Conservation (phyloP, 2,113 vertebrate genomes). For the Dicerorhinus sumatrensis region DNA sequence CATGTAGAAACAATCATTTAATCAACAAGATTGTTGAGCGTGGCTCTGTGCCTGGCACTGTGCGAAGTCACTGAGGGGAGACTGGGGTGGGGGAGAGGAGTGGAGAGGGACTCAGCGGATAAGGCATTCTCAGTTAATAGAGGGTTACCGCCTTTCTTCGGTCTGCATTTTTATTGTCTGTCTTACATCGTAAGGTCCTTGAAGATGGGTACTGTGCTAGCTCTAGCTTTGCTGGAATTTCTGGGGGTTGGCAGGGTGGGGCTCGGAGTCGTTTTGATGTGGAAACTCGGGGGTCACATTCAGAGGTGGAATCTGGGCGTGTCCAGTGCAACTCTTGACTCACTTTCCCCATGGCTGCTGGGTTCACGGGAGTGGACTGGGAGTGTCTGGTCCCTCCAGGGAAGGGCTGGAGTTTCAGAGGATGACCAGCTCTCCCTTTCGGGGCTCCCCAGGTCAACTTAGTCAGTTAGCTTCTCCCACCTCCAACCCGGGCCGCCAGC, state of each 20-base stretch:
- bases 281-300: conserved; percentile 52
- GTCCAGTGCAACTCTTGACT: background rate
- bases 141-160: background rate
- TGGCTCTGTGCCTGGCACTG: background rate
- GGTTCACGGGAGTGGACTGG: background rate
- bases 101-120: background rate
- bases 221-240: background rate
- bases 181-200: background rate
- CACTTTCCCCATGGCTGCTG: background rate
- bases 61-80: background rate
- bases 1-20: background rate
- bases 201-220: background rate
- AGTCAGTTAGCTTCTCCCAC: conserved; percentile 6
- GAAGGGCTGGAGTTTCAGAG: background rate
- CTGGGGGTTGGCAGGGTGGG: background rate
- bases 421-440: background rate
- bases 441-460: background rate
- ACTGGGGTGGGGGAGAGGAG: background rate
- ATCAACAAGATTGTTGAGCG: background rate
- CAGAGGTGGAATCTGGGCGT: conserved; percentile 58
- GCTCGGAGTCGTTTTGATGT: conserved; percentile 23
- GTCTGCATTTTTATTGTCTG: background rate
- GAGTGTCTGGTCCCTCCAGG: background rate
- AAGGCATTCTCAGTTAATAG: background rate
- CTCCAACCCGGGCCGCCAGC: conserved; percentile 45